These are phyloP conservation scores for Matsumurasca onukii DNA, from an alignment of 1,140 invertebrate species.

Conservation along the genomic window DNA sequence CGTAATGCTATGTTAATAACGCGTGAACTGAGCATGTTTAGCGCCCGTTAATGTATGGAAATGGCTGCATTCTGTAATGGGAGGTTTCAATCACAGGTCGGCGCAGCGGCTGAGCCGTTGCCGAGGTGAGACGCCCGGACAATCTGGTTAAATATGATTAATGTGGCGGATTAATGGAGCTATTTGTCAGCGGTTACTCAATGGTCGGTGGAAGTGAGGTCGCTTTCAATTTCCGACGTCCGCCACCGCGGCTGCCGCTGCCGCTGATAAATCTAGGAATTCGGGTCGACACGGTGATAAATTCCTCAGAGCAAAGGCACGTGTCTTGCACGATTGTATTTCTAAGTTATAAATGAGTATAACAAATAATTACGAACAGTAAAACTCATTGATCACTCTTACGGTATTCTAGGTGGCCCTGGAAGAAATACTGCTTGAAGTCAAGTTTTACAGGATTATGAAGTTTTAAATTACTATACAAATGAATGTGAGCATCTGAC, in stretches of 20 bases:
- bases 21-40: neutral
- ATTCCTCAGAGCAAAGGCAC: neutral
- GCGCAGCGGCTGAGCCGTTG: neutral
- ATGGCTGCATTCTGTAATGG: slow-evolving; percentile 13
- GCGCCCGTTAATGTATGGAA: neutral
- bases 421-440: too few relatives aligned
- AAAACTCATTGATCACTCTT: too few relatives aligned
- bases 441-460: too few relatives aligned
- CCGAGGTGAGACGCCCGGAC: neutral
- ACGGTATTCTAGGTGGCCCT: too few relatives aligned
- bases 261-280: neutral
- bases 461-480: too few relatives aligned
- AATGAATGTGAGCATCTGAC: too few relatives aligned
- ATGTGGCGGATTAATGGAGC: neutral
- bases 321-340: too few relatives aligned
- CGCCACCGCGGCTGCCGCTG: slow-evolving; percentile 2
- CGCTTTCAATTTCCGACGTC: slow-evolving; percentile 12
- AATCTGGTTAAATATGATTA: slow-evolving; percentile 25
- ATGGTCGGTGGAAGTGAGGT: neutral
- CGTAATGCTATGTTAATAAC: neutral
- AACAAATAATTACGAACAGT: too few relatives aligned
- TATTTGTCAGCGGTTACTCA: neutral
- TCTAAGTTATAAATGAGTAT: too few relatives aligned
- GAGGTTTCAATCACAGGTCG: neutral
- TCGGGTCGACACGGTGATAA: neutral